Base-by-base conservation (phyloP, 2,113 vertebrate species). In the Heteronetta atricapilla region DNA sequence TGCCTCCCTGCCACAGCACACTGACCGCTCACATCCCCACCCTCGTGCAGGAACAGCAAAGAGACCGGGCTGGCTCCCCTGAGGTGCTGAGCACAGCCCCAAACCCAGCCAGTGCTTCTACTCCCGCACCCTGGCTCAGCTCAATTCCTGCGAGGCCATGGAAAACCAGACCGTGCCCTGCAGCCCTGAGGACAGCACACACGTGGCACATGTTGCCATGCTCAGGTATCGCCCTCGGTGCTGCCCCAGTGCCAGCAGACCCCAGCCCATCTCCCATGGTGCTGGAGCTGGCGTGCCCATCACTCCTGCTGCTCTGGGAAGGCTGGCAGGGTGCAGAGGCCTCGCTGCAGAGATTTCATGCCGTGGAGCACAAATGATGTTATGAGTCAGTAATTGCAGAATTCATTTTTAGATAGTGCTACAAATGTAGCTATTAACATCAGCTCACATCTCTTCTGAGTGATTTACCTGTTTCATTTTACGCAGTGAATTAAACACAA, bases 401-500 rank as follows among this genome's bases (percentile, higher is more conserved):
- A 60, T 67, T 92, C 91, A 13, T 91, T 95, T 94, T 53, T 42
- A 94, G 94, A 66, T 1, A 77, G 78, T 1, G 2, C 93, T 42
- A 72, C 91, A 94, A 94, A 96, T 34, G 82, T 1, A 67, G 87
- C 95, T 40, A 80, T 95, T 94, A 96, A 69, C 87, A 85, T 36
- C 95, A 62, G 13, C 75, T 89, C 84, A 13, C 75, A 26, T 88
- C 91, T 79, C 84, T 81, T 70, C 81, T 0, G 73, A 89, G 95
- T 95, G 96, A 95, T 97, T 97, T 97, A 97, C 93, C 91, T 85
- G 91, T 34, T 88, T 89, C 87, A 74, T 93, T 93, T 72, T 55
- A 60, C 42, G 63, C 40, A 38, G 76, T 13, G 92, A 95, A 90
- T 94, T 94, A 85, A 92, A 75, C 86, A 70, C 92, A 81, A 86